Evolutionary conservation across 2,888 invertebrate species (phyloP).

Genomic region (Monoplex corrugatus): DNA sequence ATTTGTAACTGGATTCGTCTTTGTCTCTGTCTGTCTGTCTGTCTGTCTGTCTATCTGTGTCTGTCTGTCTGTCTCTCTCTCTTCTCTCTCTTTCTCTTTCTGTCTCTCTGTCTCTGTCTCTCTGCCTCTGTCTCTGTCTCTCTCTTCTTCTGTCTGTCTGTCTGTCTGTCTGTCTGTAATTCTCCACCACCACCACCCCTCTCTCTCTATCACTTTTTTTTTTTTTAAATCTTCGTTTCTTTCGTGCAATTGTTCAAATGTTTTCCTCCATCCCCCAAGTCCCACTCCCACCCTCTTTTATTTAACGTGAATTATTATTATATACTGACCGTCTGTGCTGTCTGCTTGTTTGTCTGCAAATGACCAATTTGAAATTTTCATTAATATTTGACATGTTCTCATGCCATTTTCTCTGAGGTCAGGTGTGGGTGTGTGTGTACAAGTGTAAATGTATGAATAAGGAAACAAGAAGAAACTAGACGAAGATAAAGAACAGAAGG

Average conservation of each 20-base stretch:
- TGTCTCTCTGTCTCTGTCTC: background rate
- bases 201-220: background rate
- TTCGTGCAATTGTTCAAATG: too few relatives aligned
- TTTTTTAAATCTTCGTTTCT: too few relatives aligned
- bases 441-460: background rate
- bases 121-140: background rate
- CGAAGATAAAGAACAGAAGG: too few relatives aligned
- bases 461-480: too few relatives aligned
- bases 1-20: too few relatives aligned
- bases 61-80: background rate
- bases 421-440: background rate
- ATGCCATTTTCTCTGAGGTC: too few relatives aligned
- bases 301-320: too few relatives aligned
- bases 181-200: background rate
- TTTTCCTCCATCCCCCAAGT: too few relatives aligned
- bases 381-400: too few relatives aligned
- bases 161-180: background rate
- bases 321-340: too few relatives aligned
- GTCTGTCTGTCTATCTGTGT: constrained; percentile 4
- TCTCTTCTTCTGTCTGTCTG: background rate
- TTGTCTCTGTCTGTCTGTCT: background rate
- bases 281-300: too few relatives aligned
- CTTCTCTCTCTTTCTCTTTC: background rate
- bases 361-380: too few relatives aligned
- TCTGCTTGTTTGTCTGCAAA: background rate